Evolutionary conservation across 2,113 vertebrate genomes (phyloP), one percentile per base, ranked within the genome.

Genomic region (Catagonus wagneri): DNA sequence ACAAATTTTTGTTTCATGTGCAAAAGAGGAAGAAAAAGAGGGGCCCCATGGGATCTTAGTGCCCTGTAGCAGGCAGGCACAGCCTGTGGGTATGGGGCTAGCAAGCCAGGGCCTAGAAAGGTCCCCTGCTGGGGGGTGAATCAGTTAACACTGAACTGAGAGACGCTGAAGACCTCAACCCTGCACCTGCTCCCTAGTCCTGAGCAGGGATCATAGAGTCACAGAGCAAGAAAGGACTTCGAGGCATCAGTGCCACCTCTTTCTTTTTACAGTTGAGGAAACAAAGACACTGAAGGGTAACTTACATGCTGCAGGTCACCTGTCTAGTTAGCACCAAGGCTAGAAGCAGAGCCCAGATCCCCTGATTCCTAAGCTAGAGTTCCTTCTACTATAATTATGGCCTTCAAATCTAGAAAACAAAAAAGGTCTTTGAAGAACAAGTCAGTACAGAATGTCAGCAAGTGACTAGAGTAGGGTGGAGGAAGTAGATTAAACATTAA

Each of bases 1-100:
- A 97, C 96, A 96, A 94, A 96, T 66, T 93, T 16, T 52, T n/a
- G 68, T 90, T 95, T 96, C 93, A 96, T 84, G 96, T 94, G 93
- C 71, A 96, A 97, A 97, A 50, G 63, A 95, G 71, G 66, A 83
- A 89, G 61, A 27, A 25, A 23, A 85, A 61, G 36, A 84, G 79
- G 58, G 44, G 2, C 27, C 88, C 87, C 72, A 2, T 2, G 89
- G 87, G 66, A 63, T 52, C 23, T 89, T 17, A 6, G 25, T 1
- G 71, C 34, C 72, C 50, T 4, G 11, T 32, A 91, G 66, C 52
- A 72, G 76, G 39, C 90, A 94, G 60, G 15, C 56, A 68, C 9
- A 93, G 97, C 95, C 88, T 78, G 75, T 3, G 0, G 96, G 92
- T 93, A 86, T 0, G 0, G 54, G 83, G 27, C 80, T 83, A 80